Evolutionary conservation across 2,888 invertebrate genomes (phyloP), one percentile per base, ranked within the genome.

Genomic region (Galerucella nymphaeae): DNA sequence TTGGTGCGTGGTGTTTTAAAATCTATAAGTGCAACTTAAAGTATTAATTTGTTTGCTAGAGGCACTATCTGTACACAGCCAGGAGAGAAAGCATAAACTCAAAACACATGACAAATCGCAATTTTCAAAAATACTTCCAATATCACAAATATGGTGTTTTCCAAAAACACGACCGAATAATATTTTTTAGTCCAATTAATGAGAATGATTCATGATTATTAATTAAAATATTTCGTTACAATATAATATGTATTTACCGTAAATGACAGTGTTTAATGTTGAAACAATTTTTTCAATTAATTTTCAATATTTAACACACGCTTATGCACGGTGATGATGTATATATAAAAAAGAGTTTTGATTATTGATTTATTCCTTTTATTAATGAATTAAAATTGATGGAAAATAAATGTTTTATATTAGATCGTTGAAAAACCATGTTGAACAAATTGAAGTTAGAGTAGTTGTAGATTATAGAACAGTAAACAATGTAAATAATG

Each of bases 41-140:
- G 79, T 80, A 79, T 79, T 81, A 80, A 80, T 81, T 81, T 82
- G 78, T 80, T 83, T 83, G 79, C 84, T 85, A 83, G 84, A 85
- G 85, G 85, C 85, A 85, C 85, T 84, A 85, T 83, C 82, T 82
- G 83, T 80, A 84, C 82, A 82, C 77, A 82, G 81, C 79, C 83
- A 81, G 80, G 71, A 79, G 78, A 78, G 78, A 72, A 75, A 76
- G 75, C 50, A 76, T 67, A 73, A 70, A 75, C 53, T 71, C 66
- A 73, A 72, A 77, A 76, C 73, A 75, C 69, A 73, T 75, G 71
- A 69, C 59, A 68, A 59, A 59, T 65, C 63, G 41, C 41, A 23
- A 63, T 57, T 63, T 70, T 45, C 50, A n/a, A 69, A 58, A 42
- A 64, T 70, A 23, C n/a, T 71, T 72, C 23, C 20, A 14, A 53